Conservation (phyloP, 2,113 vertebrate genomes). For the Oncorhynchus masou region DNA sequence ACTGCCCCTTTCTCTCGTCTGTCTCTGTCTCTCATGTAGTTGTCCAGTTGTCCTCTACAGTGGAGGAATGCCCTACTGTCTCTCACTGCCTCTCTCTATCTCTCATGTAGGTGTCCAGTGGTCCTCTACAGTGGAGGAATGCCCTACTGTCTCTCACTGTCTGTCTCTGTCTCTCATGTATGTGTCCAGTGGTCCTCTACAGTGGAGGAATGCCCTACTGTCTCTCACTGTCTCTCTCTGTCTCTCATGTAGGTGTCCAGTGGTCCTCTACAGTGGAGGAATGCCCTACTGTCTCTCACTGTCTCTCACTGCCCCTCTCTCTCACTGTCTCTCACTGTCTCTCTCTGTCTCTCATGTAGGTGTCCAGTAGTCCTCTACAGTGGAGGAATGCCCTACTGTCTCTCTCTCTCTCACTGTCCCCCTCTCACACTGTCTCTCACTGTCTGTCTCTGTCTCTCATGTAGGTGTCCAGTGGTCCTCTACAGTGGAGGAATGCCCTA, state of each 20-base stretch:
- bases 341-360: constrained; percentile 55
- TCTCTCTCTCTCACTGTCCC: too few species aligned
- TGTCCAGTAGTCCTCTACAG: constrained; percentile 88
- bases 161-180: too few species aligned
- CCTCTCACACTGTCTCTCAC: too few species aligned
- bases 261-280: constrained; percentile 91
- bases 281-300: constrained; percentile 80
- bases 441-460: too few species aligned
- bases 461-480: too few species aligned
- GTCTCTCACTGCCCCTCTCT: too few species aligned
- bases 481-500: too few species aligned
- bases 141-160: constrained; percentile 72
- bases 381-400: constrained; percentile 85
- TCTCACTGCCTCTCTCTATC: background rate
- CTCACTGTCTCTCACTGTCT: background rate
- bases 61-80: constrained; percentile 94
- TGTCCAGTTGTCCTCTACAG: constrained; percentile 88
- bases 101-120: constrained; percentile 76
- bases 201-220: too few species aligned
- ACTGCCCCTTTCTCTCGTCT: too few species aligned
- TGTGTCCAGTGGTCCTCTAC: too few species aligned
- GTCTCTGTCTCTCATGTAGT: constrained; percentile 53
- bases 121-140: constrained; percentile 93
- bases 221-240: background rate
- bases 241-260: constrained; percentile 72